Evolutionary conservation across 1,140 invertebrate species (phyloP).

Genomic region (Paralvinella palmiformis): DNA sequence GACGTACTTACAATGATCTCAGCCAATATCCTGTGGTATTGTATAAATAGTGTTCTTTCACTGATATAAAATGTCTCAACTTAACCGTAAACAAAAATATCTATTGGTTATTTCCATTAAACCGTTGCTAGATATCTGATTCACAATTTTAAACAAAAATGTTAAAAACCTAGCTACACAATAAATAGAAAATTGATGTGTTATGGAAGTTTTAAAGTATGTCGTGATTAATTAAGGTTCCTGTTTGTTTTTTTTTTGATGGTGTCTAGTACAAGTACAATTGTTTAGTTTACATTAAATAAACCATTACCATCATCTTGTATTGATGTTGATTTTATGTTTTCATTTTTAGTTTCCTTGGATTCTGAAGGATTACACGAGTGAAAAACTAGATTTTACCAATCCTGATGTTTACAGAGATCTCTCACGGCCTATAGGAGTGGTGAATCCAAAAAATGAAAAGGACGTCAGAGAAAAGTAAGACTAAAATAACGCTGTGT

Average conservation of each 20-base stretch:
- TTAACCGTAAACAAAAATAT: no score
- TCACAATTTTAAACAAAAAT: no score
- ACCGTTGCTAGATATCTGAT: no score
- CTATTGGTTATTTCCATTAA: no score
- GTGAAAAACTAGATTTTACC: constrained; percentile 74
- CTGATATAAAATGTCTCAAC: no score
- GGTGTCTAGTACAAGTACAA: no score
- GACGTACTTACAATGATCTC: constrained; percentile 53
- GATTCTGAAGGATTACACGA: constrained; percentile 82
- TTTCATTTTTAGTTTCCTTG: constrained; percentile 65
- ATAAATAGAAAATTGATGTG: no score
- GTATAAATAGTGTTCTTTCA: no score
- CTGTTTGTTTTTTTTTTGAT: not conserved
- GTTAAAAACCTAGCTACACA: no score
- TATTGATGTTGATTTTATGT: not conserved
- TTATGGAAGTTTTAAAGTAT: no score
- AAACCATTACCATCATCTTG: not conserved
- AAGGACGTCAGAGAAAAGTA: constrained; percentile 86
- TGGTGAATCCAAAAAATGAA: constrained; percentile 57
- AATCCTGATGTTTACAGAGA: constrained; percentile 86
- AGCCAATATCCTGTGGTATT: constrained; percentile 55
- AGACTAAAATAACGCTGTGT: not conserved
- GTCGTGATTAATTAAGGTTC: no score
- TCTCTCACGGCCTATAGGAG: constrained; percentile 95
- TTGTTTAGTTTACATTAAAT: not conserved